Percentiles rank a stretch among this genome's conserved stretches.
phyloP scores from a whole-genome alignment of 2,888 invertebrate genomes.

The Polydesmus complanatus region DNA sequence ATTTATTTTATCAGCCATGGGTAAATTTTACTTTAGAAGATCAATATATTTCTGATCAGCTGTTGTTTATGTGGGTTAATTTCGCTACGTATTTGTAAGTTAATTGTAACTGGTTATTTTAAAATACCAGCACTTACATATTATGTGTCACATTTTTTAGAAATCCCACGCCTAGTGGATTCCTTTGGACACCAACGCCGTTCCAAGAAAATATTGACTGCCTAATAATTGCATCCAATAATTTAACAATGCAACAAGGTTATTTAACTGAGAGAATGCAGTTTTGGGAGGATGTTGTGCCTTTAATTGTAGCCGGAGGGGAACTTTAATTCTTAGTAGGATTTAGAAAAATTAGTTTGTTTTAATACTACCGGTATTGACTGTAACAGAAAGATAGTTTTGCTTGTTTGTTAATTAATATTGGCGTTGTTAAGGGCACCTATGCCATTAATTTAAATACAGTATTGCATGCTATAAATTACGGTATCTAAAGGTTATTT shows the following conservation, averaged over 20 bases:
- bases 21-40: neutral
- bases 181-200: neutral
- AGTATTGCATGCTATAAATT: too few species aligned
- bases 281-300: conserved; percentile 28
- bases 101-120: neutral
- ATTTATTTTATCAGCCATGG: neutral
- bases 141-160: neutral
- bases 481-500: too few species aligned
- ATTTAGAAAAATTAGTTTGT: too few species aligned
- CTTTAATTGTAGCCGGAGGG: conserved; percentile 47
- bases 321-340: too few species aligned
- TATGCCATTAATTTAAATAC: too few species aligned
- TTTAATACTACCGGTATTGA: too few species aligned
- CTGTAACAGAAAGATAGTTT: too few species aligned
- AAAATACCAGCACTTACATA: neutral
- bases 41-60: neutral
- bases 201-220: neutral
- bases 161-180: neutral
- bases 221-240: neutral
- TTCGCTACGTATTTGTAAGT: conserved; percentile 6
- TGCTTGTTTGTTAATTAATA: too few species aligned
- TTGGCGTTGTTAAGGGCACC: too few species aligned
- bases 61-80: conserved; percentile 5
- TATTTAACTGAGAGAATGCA: conserved; percentile 27
- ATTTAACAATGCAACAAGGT: neutral